Evolutionary conservation across 2,888 invertebrate genomes (phyloP).

Genomic region (Cremastinae sp.): DNA sequence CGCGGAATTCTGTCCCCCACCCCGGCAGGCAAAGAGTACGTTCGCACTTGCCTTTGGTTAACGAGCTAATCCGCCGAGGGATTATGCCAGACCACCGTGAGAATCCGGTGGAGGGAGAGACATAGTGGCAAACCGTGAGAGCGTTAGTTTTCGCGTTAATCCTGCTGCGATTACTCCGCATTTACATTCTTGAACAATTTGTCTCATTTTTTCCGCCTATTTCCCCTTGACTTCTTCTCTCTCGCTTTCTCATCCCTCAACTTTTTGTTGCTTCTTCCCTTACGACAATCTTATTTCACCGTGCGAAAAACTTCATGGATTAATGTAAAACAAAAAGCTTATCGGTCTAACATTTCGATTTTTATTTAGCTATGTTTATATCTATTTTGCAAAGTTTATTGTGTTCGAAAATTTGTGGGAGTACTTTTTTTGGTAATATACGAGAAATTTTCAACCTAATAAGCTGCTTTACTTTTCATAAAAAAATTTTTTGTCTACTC

Average conservation of each 20-base stretch:
- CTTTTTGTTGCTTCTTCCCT: neutral
- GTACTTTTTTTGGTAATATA: no score
- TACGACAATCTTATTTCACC: no score
- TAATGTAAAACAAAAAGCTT: no score
- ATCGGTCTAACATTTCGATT: no score
- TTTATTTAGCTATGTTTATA: no score
- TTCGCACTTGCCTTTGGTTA: slow-evolving; percentile 33
- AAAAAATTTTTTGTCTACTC: no score
- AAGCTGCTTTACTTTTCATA: no score
- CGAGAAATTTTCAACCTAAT: no score
- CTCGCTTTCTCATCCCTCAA: slow-evolving; percentile 12
- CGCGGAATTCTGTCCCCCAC: neutral
- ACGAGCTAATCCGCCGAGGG: slow-evolving; percentile 39
- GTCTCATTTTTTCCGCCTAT: neutral
- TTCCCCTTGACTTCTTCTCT: neutral
- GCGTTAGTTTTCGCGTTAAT: slow-evolving; percentile 49
- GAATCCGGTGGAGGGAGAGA: no score
- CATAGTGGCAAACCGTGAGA: slow-evolving; percentile 1
- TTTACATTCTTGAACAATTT: slow-evolving; percentile 30
- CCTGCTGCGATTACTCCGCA: slow-evolving; percentile 49
- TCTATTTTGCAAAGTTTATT: no score
- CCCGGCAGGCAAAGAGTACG: neutral
- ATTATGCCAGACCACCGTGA: slow-evolving; percentile 34
- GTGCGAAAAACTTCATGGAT: no score
- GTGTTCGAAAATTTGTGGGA: no score